Conservation (phyloP, 2,113 vertebrate species). For the Cololabis saira region DNA sequence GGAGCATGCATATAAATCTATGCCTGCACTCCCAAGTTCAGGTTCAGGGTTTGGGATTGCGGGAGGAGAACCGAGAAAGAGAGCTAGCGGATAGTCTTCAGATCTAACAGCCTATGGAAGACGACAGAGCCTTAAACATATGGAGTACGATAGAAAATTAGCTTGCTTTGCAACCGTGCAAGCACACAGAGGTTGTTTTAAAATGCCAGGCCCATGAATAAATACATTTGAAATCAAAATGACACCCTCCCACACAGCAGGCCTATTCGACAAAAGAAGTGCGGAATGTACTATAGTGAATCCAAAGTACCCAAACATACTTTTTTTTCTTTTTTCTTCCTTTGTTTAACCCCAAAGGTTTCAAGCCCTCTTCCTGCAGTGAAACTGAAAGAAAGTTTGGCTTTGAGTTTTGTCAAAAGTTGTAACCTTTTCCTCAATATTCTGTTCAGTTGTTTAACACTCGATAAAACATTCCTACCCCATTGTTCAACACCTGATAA, state of each 20-base stretch:
- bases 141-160: constrained; percentile 61
- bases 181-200: constrained; percentile 60
- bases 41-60: constrained; percentile 61
- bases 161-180: constrained; percentile 60
- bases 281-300: constrained; percentile 38
- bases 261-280: constrained; percentile 41
- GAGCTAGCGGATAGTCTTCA: constrained; percentile 40
- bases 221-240: constrained; percentile 75
- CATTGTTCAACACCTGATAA: constrained; percentile 69
- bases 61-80: constrained; percentile 41
- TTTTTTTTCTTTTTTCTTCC: constrained; percentile 10
- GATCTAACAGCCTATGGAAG: constrained; percentile 51
- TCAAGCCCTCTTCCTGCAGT: constrained; percentile 30
- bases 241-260: constrained; percentile 57
- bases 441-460: constrained; percentile 65
- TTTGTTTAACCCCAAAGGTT: constrained; percentile 41
- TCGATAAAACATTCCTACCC: constrained; percentile 48
- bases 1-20: constrained; percentile 81
- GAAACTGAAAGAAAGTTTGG: constrained; percentile 67
- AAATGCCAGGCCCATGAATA: constrained; percentile 78
- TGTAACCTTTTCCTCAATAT: constrained; percentile 48
- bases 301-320: constrained; percentile 29
- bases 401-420: constrained; percentile 44
- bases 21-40: constrained; percentile 59
- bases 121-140: constrained; percentile 55